Evolutionary conservation across 2,888 invertebrate genomes (phyloP).

Genomic region (Apamea crenata): DNA sequence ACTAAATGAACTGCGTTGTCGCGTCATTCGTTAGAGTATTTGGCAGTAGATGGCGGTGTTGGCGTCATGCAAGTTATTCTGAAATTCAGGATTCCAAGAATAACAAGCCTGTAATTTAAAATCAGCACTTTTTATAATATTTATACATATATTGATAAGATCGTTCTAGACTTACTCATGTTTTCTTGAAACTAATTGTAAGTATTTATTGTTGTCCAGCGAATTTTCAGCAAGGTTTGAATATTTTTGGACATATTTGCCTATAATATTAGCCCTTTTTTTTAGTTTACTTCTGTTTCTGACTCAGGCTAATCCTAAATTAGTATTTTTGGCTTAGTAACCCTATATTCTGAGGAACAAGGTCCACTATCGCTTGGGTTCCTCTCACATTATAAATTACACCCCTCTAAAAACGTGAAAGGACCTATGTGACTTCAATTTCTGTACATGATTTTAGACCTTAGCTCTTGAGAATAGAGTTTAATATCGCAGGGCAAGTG

Average conservation of each 20-base stretch:
- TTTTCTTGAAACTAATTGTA: constrained; percentile 1
- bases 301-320: background rate
- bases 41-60: constrained; percentile 50
- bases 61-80: constrained; percentile 4
- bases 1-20: constrained; percentile 21
- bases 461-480: constrained; percentile 39
- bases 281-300: background rate
- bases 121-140: background rate
- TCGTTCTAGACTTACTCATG: background rate
- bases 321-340: background rate
- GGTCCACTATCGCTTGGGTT: constrained; percentile 57
- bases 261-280: background rate
- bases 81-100: background rate
- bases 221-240: background rate
- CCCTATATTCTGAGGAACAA: constrained; percentile 34
- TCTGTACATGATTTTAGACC: constrained; percentile 60
- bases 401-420: constrained; percentile 59
- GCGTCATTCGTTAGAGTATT: background rate
- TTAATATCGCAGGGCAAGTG: constrained; percentile 56
- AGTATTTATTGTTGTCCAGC: background rate
- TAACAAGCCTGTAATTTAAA: background rate
- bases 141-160: background rate
- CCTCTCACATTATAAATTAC: constrained; percentile 79
- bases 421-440: constrained; percentile 65
- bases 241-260: background rate